A percentile compares a stretch with the other conserved stretches of the same genome.
Evolutionary conservation across 2,888 invertebrate genomes (phyloP).

Genomic region (Meliscaeva auricollis): DNA sequence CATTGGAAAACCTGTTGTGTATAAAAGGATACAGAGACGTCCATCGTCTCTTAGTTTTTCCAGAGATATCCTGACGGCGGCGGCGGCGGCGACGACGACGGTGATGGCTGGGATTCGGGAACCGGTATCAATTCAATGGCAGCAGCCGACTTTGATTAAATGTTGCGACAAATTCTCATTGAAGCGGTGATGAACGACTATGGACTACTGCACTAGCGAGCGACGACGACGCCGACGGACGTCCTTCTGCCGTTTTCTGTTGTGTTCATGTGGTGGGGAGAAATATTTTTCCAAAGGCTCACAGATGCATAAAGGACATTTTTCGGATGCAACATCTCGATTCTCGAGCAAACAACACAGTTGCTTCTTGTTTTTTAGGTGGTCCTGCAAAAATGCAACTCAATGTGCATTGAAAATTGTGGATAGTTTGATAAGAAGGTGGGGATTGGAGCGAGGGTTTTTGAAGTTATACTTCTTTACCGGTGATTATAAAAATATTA

Average conservation of each 20-base stretch:
- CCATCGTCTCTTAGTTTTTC: constrained; percentile 54
- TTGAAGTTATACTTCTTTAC: no score
- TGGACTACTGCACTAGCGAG: constrained; percentile 68
- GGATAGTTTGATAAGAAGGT: background rate
- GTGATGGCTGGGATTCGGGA: background rate
- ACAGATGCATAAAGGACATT: constrained; percentile 35
- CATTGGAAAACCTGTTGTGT: constrained; percentile 58
- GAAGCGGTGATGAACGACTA: constrained; percentile 75
- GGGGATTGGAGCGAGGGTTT: no score
- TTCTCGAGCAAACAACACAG: constrained; percentile 37
- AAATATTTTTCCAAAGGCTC: constrained; percentile 55
- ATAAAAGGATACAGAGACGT: constrained; percentile 55
- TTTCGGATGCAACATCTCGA: constrained; percentile 67
- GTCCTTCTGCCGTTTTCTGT: constrained; percentile 6
- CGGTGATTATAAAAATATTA: no score
- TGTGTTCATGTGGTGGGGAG: constrained; percentile 59
- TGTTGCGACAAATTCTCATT: constrained; percentile 75
- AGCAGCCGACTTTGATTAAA: constrained; percentile 75
- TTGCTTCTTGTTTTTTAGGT: constrained; percentile 2
- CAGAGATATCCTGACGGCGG: constrained; percentile 38
- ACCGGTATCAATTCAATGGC: constrained; percentile 28
- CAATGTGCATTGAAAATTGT: constrained; percentile 12
- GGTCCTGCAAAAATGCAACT: constrained; percentile 15
- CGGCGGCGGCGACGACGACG: background rate
- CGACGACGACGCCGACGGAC: background rate